Evolutionary conservation across 1,140 invertebrate species (phyloP), one percentile per base, ranked within the genome.

Genomic region (Alviniconcha marisindica): DNA sequence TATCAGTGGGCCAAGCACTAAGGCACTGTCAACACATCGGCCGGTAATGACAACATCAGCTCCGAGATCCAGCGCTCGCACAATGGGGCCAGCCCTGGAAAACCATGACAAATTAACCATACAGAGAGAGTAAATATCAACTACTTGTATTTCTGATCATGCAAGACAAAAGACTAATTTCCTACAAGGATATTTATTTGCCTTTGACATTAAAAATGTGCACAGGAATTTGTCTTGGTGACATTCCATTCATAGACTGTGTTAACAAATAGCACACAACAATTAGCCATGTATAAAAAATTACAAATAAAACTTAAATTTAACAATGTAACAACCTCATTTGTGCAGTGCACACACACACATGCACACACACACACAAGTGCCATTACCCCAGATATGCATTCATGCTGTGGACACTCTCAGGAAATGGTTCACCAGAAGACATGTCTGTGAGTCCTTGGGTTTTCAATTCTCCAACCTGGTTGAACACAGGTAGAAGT

Each of bases 41-140:
- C 94, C 94, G 54, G 94, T 94, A 31, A 95, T 92, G 7, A 95
- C 94, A 73, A 95, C 88, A 89, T 95, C 94, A 40, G 94, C 94
- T 60, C 94, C 94, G 82, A 91, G 85, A 60, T 94, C 92, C 60
- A 95, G 86, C 51, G 94, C 94, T 84, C 90, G 86, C 12, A 90
- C 90, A 63, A 94, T 94, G n/a, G 94, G 92, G 33, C 93, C 93
- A 81, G 94, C 94, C 54, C 94, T 93, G 84, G 36, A 85, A 85
- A 66, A 42, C 33, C 84, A 76, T 76, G 76, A 4, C 60, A 63
- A 4, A n/a, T 7, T 15, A 14, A 74, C 33, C 33, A 24, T 33
- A 5, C n/a, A 33, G 36, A 74, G 33, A 7, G 36, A 31, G 18
- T 38, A 38, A 81, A 38, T 60, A n/a, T n/a, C n/a, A n/a, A n/a